Conservation (phyloP, 2,888 invertebrate species). For the Archips crataeganus region DNA sequence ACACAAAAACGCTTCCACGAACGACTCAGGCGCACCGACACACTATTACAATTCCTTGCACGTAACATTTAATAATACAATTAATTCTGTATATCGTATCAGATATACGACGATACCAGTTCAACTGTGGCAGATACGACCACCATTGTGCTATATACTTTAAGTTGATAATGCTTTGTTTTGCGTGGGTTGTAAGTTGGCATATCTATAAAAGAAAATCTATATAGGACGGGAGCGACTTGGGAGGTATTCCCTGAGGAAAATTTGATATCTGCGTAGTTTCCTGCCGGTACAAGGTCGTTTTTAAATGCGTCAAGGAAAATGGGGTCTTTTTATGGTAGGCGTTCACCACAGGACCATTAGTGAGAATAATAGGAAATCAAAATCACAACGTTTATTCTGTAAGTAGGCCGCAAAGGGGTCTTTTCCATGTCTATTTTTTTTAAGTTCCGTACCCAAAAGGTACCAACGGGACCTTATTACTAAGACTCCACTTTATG, state of each 20-base stretch:
- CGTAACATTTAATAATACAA: constrained; percentile 79
- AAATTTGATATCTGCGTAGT: constrained; percentile 56
- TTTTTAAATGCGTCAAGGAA: neutral
- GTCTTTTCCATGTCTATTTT: too few species aligned
- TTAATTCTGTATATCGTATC: constrained; percentile 78
- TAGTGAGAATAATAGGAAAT: too few species aligned
- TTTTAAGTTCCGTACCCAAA: too few species aligned
- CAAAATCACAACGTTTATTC: too few species aligned
- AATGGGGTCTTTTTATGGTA: too few species aligned
- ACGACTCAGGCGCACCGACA: constrained; percentile 65
- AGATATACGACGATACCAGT: constrained; percentile 55
- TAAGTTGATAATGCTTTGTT: constrained; percentile 46
- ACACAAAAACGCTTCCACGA: constrained; percentile 68
- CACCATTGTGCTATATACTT: constrained; percentile 41
- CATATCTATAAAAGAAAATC: constrained; percentile 58
- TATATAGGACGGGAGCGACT: constrained; percentile 61
- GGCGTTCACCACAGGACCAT: too few species aligned
- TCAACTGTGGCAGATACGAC: constrained; percentile 46
- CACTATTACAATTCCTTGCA: constrained; percentile 65
- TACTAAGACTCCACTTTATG: too few species aligned
- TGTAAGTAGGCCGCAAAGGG: too few species aligned
- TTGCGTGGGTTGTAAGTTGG: constrained; percentile 42
- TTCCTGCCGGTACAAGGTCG: constrained; percentile 42
- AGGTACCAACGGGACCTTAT: too few species aligned
- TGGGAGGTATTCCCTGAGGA: constrained; percentile 70